These are phyloP conservation scores for Acinonyx jubatus DNA, from an alignment of 2,113 vertebrate genomes.

Conservation along the genomic window DNA sequence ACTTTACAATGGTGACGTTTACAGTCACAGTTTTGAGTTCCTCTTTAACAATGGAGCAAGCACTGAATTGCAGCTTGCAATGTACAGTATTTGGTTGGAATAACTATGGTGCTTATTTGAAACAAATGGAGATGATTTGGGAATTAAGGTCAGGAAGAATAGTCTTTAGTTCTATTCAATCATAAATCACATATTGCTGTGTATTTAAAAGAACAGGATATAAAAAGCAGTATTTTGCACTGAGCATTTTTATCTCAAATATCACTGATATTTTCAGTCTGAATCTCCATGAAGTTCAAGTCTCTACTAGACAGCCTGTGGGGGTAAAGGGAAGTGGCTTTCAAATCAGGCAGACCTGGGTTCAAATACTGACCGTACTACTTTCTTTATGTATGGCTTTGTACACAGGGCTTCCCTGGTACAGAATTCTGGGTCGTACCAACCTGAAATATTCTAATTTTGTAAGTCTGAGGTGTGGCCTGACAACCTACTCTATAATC, in stretches of 20 bases:
- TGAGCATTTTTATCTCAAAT: background rate
- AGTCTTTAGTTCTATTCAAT: conserved; percentile 35
- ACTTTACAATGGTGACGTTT: conserved; percentile 8
- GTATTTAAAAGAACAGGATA: background rate
- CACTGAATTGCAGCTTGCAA: background rate
- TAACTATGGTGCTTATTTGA: conserved; percentile 30
- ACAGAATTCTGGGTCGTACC: background rate
- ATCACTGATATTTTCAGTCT: background rate
- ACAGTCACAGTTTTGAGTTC: accelerated
- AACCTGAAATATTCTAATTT: background rate
- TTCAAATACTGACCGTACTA: background rate
- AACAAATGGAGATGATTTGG: background rate
- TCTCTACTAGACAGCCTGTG: background rate
- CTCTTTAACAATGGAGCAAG: accelerated
- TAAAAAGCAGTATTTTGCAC: background rate
- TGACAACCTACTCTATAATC: background rate
- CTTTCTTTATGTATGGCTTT: background rate
- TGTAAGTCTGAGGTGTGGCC: background rate
- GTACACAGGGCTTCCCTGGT: background rate
- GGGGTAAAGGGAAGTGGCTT: background rate
- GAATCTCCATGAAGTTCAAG: background rate
- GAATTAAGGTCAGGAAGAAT: background rate
- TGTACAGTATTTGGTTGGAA: background rate
- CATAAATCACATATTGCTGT: background rate
- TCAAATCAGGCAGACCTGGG: background rate